Base-by-base conservation (phyloP, 2,113 vertebrate genomes). In the Campylorhamphus procurvoides region DNA sequence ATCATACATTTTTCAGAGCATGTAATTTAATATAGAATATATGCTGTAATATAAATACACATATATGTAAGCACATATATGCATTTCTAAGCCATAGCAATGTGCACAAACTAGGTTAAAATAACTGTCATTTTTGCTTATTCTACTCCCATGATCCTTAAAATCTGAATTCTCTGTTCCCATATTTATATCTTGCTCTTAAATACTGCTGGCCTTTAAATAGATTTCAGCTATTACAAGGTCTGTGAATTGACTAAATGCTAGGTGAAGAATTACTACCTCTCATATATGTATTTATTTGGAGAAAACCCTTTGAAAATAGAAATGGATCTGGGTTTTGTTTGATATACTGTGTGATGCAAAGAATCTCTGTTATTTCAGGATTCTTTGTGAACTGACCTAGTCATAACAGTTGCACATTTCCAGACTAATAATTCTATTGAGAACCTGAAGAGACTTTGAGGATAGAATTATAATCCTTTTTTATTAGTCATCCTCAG, bases 341-440 rank as follows among this genome's bases (percentile, higher is more conserved):
- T 81, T 87, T 81, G 39, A 46, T 92, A 60, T 79, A 35, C 53
- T 0, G 0, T 72, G 56, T 35, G 80, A 91, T 64, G 53, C 81
- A 69, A 89, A 87, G 66, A 96, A 95, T 94, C 53, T 17, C 17
- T 60, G 90, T 90, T 82, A 94, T 96, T 95, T 93, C 69, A 78
- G 66, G 66, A 84, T 87, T 94, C 59, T 93, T 59, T 95, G 72
- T 93, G 86, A 86, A 81, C 39, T 95, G 94, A 96, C 73, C 90
- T 92, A 92, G 56, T 90, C 89, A 84, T 92, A 95, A 87, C 76
- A 89, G 18, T 92, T 92, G 28, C 53, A 44, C 56, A 33, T 90
- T 95, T 95, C 86, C 79, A 92, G 89, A 90, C 76, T 84, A 84
- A 18, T 86, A 97, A 91, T 55, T 88, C 92, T 75, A 58, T 73